These are phyloP conservation scores for Magallana angulata DNA, from an alignment of 1,140 invertebrate genomes.

Conservation along the genomic window DNA sequence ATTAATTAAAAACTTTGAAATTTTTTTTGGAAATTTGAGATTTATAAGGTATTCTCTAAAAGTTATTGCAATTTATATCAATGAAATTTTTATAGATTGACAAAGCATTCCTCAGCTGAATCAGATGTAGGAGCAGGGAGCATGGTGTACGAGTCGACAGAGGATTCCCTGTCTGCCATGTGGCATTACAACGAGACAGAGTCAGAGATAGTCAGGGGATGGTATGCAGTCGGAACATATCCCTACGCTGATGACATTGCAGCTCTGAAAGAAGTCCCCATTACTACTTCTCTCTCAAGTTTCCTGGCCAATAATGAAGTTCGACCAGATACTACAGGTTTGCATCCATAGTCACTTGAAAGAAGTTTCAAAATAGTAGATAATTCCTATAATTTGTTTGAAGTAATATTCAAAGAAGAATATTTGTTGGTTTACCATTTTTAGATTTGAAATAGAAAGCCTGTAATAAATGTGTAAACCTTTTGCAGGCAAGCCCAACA, in stretches of 20 bases:
- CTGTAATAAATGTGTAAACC: neutral
- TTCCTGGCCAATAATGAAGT: conserved; percentile 47
- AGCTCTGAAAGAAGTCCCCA: conserved; percentile 16
- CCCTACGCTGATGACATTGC: conserved; percentile 57
- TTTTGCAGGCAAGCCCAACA: conserved; percentile 63
- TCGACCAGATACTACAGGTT: conserved; percentile 55
- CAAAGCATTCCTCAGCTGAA: neutral
- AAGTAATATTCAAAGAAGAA: too few species aligned
- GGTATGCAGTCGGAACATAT: conserved; percentile 64
- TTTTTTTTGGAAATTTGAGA: too few species aligned
- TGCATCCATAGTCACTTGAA: neutral
- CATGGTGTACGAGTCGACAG: conserved; percentile 47
- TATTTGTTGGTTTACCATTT: too few species aligned
- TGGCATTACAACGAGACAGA: conserved; percentile 63
- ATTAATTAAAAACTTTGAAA: too few species aligned
- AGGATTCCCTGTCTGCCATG: conserved; percentile 54
- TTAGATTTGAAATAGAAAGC: too few species aligned
- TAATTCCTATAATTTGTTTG: too few species aligned
- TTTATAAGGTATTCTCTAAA: too few species aligned
- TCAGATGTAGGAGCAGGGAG: neutral
- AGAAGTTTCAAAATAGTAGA: neutral
- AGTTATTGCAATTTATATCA: too few species aligned
- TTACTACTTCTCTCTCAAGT: conserved; percentile 30
- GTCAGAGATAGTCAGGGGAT: conserved; percentile 49
- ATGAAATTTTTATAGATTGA: neutral